These are phyloP conservation scores for Rhabditophanes sp. DNA, from an alignment of 2,888 invertebrate genomes.

Conservation along the genomic window DNA sequence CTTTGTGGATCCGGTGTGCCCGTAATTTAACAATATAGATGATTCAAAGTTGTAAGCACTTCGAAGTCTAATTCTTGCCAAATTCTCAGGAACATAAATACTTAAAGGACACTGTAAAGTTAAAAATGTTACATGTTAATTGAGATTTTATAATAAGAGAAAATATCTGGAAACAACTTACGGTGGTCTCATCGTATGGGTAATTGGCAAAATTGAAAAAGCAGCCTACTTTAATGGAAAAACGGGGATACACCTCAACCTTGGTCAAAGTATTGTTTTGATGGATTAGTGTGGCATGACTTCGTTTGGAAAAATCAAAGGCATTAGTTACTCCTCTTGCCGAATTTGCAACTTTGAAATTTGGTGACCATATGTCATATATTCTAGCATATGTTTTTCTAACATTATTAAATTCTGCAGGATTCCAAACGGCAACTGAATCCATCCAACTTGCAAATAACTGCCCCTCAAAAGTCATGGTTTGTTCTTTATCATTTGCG, in stretches of 20 bases:
- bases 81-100: no score
- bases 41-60: no score
- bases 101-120: no score
- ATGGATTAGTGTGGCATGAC: constrained; percentile 17
- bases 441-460: constrained; percentile 38
- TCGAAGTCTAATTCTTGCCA: no score
- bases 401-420: constrained; percentile 29
- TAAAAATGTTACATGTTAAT: no score
- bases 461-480: constrained; percentile 33
- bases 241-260: constrained; percentile 32
- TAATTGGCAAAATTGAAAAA: constrained; percentile 21
- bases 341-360: constrained; percentile 24
- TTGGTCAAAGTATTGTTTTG: constrained; percentile 5
- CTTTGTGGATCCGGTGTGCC: no score
- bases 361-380: constrained; percentile 41
- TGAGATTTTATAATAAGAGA: constrained; percentile 1
- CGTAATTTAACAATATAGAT: no score
- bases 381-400: constrained; percentile 21
- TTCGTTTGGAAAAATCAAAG: constrained; percentile 19
- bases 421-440: constrained; percentile 35
- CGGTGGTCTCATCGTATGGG: constrained; percentile 5
- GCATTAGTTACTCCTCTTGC: neutral
- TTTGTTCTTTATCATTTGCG: constrained; percentile 27
- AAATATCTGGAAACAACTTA: constrained; percentile 9
- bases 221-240: constrained; percentile 33